A percentile compares a stretch with the other conserved stretches of the same genome.
These are phyloP conservation scores for Arctia plantaginis DNA, from an alignment of 2,888 invertebrate genomes.

Conservation along the genomic window DNA sequence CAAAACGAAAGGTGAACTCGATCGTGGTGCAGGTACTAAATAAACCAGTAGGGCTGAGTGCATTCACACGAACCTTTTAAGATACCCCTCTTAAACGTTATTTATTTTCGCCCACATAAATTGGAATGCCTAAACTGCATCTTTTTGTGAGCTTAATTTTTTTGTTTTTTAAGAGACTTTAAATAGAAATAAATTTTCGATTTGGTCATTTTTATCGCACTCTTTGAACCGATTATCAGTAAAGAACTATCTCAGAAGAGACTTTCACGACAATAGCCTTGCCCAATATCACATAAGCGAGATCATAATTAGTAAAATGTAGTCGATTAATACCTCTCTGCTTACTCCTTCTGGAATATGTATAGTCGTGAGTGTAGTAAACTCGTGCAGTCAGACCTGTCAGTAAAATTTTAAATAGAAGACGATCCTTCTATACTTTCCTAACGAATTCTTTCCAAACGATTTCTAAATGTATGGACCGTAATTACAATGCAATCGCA, in stretches of 20 bases:
- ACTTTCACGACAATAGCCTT: too few relatives aligned
- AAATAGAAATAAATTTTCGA: background rate
- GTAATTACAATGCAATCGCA: slow-evolving; percentile 15
- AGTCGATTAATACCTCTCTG: too few relatives aligned
- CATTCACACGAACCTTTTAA: slow-evolving; percentile 42
- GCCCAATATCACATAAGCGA: too few relatives aligned
- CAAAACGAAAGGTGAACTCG: slow-evolving; percentile 10
- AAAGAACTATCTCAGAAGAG: too few relatives aligned
- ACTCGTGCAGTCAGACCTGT: background rate
- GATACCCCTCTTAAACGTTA: slow-evolving; percentile 12
- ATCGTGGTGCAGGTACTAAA: slow-evolving; percentile 37
- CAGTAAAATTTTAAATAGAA: slow-evolving; percentile 1
- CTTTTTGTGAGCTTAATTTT: background rate
- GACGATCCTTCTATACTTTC: slow-evolving; percentile 3
- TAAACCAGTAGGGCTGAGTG: slow-evolving; percentile 36
- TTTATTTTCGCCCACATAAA: slow-evolving; percentile 11
- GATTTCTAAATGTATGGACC: slow-evolving; percentile 11
- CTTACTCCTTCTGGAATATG: too few relatives aligned
- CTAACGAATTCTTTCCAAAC: slow-evolving; percentile 3
- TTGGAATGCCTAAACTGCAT: background rate
- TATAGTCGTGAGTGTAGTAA: too few relatives aligned
- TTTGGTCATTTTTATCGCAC: background rate
- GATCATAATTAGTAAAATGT: too few relatives aligned
- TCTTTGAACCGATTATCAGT: background rate
- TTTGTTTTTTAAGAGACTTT: background rate